Evolutionary conservation across 2,888 invertebrate genomes (phyloP).

Genomic region (Agonopterix alstromeriana): DNA sequence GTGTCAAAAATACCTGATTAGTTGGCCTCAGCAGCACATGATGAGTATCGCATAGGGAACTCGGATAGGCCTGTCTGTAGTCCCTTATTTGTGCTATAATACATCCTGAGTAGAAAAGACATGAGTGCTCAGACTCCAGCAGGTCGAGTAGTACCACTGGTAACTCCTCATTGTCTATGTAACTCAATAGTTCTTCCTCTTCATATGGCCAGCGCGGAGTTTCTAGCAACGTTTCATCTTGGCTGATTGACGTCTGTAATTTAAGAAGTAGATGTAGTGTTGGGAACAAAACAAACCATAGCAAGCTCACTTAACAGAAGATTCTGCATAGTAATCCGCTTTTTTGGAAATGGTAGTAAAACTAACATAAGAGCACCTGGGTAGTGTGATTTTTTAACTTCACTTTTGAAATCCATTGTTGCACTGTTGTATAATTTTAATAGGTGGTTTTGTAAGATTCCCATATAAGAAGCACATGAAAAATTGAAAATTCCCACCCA

Average conservation of each 20-base stretch:
- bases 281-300: too few species aligned
- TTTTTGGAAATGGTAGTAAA: too few species aligned
- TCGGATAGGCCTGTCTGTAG: conserved; percentile 88
- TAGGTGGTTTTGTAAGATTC: too few species aligned
- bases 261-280: neutral
- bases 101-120: conserved; percentile 93
- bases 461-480: too few species aligned
- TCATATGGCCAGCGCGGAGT: conserved; percentile 92
- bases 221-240: conserved; percentile 83
- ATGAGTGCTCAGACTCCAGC: conserved; percentile 88
- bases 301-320: too few species aligned
- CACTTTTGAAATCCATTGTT: too few species aligned
- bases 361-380: too few species aligned
- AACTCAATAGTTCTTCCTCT: conserved; percentile 90
- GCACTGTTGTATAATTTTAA: too few species aligned
- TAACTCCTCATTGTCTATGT: conserved; percentile 93
- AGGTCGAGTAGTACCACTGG: conserved; percentile 91
- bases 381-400: too few species aligned
- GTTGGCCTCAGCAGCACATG: conserved; percentile 92
- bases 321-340: too few species aligned
- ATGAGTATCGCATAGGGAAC: conserved; percentile 87
- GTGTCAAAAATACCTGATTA: conserved; percentile 80
- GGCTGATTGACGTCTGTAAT: conserved; percentile 38
- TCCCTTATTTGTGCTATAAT: conserved; percentile 94
- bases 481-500: too few species aligned